Conservation (phyloP, 2,113 vertebrate genomes). For the Strix uralensis region DNA sequence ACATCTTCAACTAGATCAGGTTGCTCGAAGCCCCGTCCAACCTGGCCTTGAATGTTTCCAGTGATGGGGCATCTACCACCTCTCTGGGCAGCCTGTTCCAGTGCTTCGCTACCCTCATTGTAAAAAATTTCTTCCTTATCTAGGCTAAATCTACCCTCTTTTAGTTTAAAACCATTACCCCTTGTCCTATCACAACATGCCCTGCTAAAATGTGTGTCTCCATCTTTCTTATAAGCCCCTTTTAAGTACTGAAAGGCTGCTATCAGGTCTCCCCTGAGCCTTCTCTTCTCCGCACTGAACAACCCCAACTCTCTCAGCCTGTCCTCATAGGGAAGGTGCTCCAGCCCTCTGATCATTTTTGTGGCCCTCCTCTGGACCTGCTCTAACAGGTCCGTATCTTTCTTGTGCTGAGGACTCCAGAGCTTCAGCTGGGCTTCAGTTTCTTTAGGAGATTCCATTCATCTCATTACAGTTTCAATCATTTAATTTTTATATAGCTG, state of each 20-base stretch:
- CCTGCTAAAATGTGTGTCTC: neutral
- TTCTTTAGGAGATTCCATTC: neutral
- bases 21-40: neutral
- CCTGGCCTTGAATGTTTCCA: neutral
- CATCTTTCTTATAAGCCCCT: neutral
- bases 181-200: neutral
- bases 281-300: neutral
- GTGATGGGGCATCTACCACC: neutral
- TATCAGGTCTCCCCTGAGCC: neutral
- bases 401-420: neutral
- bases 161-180: neutral
- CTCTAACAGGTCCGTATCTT: neutral
- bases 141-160: neutral
- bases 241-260: neutral
- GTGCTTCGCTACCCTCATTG: rapidly evolving
- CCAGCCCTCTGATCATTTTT: neutral
- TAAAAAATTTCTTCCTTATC: neutral
- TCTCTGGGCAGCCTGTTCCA: neutral
- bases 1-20: neutral
- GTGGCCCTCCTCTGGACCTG: neutral
- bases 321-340: neutral
- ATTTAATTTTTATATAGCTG: neutral
- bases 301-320: neutral
- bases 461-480: neutral
- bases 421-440: neutral